A percentile compares a stretch with the other conserved stretches of the same genome.
phyloP scores from a whole-genome alignment of 2,797 vertebrate genomes.

The Sebastes alutus region DNA sequence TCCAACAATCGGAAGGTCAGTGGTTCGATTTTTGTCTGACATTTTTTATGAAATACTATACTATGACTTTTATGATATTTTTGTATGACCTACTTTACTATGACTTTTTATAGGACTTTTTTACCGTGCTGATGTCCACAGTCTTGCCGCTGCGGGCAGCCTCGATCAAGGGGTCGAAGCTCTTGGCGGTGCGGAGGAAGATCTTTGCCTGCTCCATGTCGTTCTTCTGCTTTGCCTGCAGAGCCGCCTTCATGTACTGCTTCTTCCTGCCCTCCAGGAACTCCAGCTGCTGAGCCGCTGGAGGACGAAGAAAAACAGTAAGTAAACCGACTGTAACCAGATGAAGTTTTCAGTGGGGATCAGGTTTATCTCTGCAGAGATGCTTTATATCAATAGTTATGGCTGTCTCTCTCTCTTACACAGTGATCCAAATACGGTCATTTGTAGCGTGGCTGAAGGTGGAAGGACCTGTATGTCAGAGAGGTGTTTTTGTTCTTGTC shows the following conservation, averaged over 20 bases:
- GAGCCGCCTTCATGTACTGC: slow-evolving; percentile 91
- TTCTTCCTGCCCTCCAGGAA: slow-evolving; percentile 91
- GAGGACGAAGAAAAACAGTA: neutral
- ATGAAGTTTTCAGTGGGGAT: neutral
- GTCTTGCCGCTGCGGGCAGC: slow-evolving; percentile 84
- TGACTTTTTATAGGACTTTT: neutral
- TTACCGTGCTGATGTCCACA: slow-evolving; percentile 89
- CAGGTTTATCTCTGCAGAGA: neutral
- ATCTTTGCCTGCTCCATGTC: slow-evolving; percentile 91
- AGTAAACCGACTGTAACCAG: neutral
- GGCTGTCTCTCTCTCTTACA: neutral
- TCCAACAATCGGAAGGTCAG: too few species aligned
- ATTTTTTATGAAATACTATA: too few species aligned
- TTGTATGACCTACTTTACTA: too few species aligned
- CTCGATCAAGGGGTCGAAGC: slow-evolving; percentile 87
- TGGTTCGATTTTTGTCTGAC: too few species aligned
- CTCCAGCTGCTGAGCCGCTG: slow-evolving; percentile 89
- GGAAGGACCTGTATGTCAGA: neutral
- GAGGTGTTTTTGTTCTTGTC: neutral
- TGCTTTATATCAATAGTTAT: neutral
- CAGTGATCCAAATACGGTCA: neutral
- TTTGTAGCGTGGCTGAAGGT: neutral
- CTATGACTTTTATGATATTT: neutral
- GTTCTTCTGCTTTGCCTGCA: slow-evolving; percentile 92
- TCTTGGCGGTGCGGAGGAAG: slow-evolving; percentile 88